Evolutionary conservation across 2,113 vertebrate genomes (phyloP), one percentile per base, ranked within the genome.

Genomic region (Rhizomys pruinosus): DNA sequence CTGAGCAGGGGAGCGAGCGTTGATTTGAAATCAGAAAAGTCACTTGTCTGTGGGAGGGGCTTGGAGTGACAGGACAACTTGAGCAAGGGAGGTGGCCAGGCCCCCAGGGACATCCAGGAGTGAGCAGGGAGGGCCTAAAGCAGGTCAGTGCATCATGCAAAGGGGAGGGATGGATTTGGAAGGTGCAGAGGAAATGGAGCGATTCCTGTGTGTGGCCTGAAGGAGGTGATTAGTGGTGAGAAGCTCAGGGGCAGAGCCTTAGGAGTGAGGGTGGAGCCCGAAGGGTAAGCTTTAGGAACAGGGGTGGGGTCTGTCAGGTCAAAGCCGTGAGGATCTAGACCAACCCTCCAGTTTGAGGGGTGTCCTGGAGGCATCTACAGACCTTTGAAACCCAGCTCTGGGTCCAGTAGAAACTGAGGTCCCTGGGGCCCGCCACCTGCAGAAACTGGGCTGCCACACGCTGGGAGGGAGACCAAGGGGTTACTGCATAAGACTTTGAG

Each of bases 401-500:
- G 52, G 63, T 85, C 52, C 66, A 3, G 20, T 8, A 89, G 87
- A 37, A 68, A 34, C 17, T 9, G 20, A 77, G 39, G 84, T 10
- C 8, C 42, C 7, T 32, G 61, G 66, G 5, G 7, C 52, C 59
- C 39, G 25, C 59, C 47, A 2, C 44, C 27, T 9, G 27, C 37
- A 19, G 19, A 42, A 57, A 9, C 13, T 0, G 3, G 84, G 34
- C 42, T 12, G 1, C 0, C 16, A 9, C 34, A n/a, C 2, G 11
- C 6, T 4, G 25, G 32, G 61, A 57, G 64, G 23, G 1, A 17
- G 19, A 12, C 57, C 13, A 20, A 3, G 1, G 63, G 76, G 55
- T n/a, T 59, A 19, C 47, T 22, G 7, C 9, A 19, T 37, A 66
- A 39, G 59, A 11, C 25, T 61, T 57, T 64, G 32, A 0, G 32